Evolutionary conservation across 2,888 invertebrate genomes (phyloP).

Genomic region (Liodrosophila aerea): DNA sequence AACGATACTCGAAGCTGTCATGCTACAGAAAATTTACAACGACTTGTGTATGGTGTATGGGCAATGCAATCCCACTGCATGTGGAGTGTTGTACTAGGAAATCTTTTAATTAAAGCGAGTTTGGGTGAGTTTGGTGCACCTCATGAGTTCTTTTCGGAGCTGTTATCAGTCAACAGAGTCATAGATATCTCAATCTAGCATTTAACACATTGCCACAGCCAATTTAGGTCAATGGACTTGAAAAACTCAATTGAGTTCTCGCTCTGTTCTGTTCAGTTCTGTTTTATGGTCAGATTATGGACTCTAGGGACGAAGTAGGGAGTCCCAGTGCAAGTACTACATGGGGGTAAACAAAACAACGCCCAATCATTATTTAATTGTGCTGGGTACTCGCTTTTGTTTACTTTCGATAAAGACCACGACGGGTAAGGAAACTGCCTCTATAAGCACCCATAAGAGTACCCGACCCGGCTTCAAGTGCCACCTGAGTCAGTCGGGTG

Average conservation of each 20-base stretch:
- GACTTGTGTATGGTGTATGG: slow-evolving; percentile 39
- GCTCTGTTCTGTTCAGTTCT: slow-evolving; percentile 17
- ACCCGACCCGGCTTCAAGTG: slow-evolving; percentile 47
- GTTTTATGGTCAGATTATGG: slow-evolving; percentile 45
- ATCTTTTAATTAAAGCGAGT: slow-evolving; percentile 44
- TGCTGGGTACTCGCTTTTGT: slow-evolving; percentile 35
- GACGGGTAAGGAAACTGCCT: slow-evolving; percentile 59
- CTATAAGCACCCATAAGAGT: slow-evolving; percentile 35
- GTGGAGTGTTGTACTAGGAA: slow-evolving; percentile 9
- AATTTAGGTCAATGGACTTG: slow-evolving; percentile 70
- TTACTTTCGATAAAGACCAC: slow-evolving; percentile 68
- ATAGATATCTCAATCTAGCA: slow-evolving; percentile 45
- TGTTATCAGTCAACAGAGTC: slow-evolving; percentile 55
- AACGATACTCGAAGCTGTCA: slow-evolving; percentile 61
- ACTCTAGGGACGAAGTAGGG: neutral
- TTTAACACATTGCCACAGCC: slow-evolving; percentile 55
- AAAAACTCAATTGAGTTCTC: slow-evolving; percentile 31
- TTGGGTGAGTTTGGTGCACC: slow-evolving; percentile 1
- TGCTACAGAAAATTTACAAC: slow-evolving; percentile 37
- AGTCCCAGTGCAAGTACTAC: neutral
- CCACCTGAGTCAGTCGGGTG: slow-evolving; percentile 58
- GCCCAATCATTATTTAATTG: slow-evolving; percentile 55
- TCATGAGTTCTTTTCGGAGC: slow-evolving; percentile 25
- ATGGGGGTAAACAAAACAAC: slow-evolving; percentile 41
- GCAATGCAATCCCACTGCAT: slow-evolving; percentile 5